Evolutionary conservation across 1,140 invertebrate species (phyloP), one percentile per base, ranked within the genome.

Genomic region (Hirudo medicinalis): DNA sequence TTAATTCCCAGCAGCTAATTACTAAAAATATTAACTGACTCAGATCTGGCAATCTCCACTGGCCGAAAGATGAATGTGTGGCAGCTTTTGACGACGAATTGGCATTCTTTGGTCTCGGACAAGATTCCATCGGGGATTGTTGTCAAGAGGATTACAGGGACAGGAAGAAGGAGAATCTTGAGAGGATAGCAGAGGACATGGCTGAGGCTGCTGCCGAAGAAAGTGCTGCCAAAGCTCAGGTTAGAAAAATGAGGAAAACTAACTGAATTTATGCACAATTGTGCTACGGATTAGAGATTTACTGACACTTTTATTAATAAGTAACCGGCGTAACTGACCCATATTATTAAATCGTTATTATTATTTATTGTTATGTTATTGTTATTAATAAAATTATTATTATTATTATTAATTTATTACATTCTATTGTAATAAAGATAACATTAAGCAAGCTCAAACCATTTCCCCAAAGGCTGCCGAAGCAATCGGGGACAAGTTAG

Each of bases 71-170:
- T 85, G 96, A 99, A 85, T 99, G 96, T 82, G 86, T 99, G 74
- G 94, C 93, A 55, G 91, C 92, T 71, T 99, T 98, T 82, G 96
- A 99, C 81, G 97, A 99, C 82, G 97, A 99, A 83, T 83, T 99
- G 73, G 91, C 94, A 69, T 99, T 99, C 83, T 99, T 99, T 82
- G 96, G 96, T 40, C 99, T 99, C 71, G 86, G 97, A 77, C 94
- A 95, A 22, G 97, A 99, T 81, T 92, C 99, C 29, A 99, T 99
- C 77, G 82, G 94, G 13, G 94, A 97, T 80, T 97, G 95, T 83
- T 98, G 95, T 82, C 98, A 97, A 83, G 95, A 98, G 83, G 94
- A 98, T 80, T 99, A 98, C 82, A 87, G 94, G 70, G 97, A 99
- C 84, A 86, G 95, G 55, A 98, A 99, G 81, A 87, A 97, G 27